Evolutionary conservation across 2,113 vertebrate genomes (phyloP), one percentile per base, ranked within the genome.

Genomic region (Alligator mississippiensis): DNA sequence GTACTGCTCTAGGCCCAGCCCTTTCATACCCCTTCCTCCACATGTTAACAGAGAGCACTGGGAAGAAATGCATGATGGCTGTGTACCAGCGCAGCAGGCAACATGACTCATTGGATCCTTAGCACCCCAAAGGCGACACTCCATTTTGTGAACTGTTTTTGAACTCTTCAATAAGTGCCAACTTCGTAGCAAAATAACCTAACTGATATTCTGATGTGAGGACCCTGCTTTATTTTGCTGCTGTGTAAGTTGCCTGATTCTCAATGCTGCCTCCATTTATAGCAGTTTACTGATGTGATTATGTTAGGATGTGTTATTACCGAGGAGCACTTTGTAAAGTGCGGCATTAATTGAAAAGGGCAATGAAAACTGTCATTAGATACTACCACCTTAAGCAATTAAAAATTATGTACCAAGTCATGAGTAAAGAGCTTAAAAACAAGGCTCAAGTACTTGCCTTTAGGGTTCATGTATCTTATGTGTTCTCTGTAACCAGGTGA

Each of bases 191-290:
- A 2, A 4, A 1, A 47, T 13, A 25, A 2, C 25, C 3, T 3
- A 12, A 11, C 0, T 4, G 14, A 6, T 2, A 4, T 57, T 76
- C 34, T 7, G 1, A 1, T 25, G 24, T 54, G n/a, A 16, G 57
- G 13, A 61, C 5, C 14, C 6, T n/a, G 64, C 64, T 54, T 68
- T 25, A 28, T 28, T 34, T 77, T 2, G 30, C 1, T 0, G 54
- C 64, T 14, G 57, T 25, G 61, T 61, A 55, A 84, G 64, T 58
- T 66, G 85, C 85, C 7, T 2, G 1, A 18, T 3, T n/a, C 59
- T 3, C 28, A 9, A 1, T 1, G 0, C 1, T 3, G 6, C 58
- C 38, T 8, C 34, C n/a, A 10, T 9, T 4, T 24, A 1, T 1
- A 21, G 80, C 27, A 5, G 61, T 18, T 18, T 4, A 13, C 34